Conservation (phyloP, 2,113 vertebrate genomes). For the Pandion haliaetus region DNA sequence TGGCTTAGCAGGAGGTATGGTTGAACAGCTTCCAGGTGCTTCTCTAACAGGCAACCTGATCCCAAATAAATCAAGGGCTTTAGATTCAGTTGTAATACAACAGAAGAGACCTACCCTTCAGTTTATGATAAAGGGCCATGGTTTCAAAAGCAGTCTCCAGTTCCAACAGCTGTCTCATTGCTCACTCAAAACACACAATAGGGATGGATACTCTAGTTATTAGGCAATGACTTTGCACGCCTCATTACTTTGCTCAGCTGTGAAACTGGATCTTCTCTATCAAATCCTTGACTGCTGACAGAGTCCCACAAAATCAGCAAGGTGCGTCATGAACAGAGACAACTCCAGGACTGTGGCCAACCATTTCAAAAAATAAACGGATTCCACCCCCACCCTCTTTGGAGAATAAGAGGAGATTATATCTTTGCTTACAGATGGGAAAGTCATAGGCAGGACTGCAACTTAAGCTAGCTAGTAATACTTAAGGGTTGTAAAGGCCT, state of each 20-base stretch:
- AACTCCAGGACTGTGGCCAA: not conserved
- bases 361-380: not conserved
- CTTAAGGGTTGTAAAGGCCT: not conserved
- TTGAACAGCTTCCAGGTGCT: not conserved
- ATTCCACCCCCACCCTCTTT: not conserved
- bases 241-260: not conserved
- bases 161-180: not conserved
- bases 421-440: not conserved
- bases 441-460: not conserved
- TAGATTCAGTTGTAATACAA: not conserved
- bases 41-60: not conserved
- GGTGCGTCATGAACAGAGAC: not conserved
- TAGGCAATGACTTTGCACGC: accelerated
- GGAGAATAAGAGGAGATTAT: not conserved
- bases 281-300: not conserved
- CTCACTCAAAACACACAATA: not conserved
- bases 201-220: not conserved
- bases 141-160: not conserved
- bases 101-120: not conserved
- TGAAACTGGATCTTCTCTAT: not conserved
- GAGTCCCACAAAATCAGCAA: not conserved
- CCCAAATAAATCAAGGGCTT: not conserved
- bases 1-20: not conserved
- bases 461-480: not conserved
- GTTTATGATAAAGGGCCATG: not conserved